A percentile compares a stretch with the other conserved stretches of the same genome.
These are phyloP conservation scores for Myotis davidii DNA, from an alignment of 2,113 vertebrate genomes.

Conservation along the genomic window DNA sequence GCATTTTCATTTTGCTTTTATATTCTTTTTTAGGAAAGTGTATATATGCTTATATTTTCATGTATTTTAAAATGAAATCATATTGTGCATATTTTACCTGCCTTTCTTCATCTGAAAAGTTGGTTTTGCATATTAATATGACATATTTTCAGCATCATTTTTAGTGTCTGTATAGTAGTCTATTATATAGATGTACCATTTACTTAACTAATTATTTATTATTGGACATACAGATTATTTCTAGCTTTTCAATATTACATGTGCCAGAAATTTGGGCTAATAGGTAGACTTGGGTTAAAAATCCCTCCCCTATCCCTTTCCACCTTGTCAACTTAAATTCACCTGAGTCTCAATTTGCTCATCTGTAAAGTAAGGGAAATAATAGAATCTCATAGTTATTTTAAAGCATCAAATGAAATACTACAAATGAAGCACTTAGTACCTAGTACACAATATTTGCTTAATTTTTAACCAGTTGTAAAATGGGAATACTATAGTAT, in stretches of 20 bases:
- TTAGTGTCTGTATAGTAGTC: neutral
- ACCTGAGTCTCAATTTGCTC: neutral
- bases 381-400: neutral
- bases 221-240: neutral
- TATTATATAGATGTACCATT: neutral
- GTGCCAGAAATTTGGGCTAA: neutral
- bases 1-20: neutral
- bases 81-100: neutral
- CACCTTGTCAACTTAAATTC: neutral
- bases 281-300: neutral
- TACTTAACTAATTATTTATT: conserved; percentile 1
- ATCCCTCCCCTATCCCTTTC: neutral
- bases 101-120: neutral
- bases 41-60: neutral
- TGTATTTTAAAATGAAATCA: conserved; percentile 16
- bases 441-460: neutral
- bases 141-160: neutral
- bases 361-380: neutral
- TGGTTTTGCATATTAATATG: neutral
- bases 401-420: neutral
- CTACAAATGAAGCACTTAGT: neutral
- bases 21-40: neutral
- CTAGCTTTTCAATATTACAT: neutral
- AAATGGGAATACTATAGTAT: neutral
- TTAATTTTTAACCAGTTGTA: neutral